phyloP scores from a whole-genome alignment of 2,113 vertebrate genomes.

The Peromyscus polionotus region DNA sequence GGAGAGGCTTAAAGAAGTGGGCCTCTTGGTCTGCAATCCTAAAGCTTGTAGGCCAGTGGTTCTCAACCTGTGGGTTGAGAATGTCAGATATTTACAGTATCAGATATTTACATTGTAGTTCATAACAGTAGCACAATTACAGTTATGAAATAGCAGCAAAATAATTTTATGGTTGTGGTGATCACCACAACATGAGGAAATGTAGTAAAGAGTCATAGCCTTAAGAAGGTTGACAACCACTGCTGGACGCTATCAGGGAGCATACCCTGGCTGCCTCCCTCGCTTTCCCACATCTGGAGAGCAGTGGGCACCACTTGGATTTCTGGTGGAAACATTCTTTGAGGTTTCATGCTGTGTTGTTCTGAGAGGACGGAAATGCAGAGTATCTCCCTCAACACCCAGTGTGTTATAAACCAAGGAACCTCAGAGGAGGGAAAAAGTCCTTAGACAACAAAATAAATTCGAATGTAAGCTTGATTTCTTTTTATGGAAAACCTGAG shows the following conservation, averaged over 20 bases:
- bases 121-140: background rate
- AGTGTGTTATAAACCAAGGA: background rate
- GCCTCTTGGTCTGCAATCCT: conserved; percentile 7
- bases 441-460: conserved; percentile 50
- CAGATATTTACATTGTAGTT: background rate
- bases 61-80: background rate
- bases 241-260: background rate
- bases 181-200: background rate
- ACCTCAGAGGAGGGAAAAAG: background rate
- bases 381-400: conserved; percentile 34
- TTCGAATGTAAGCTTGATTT: background rate
- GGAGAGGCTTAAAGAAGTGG: background rate
- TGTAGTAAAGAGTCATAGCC: background rate
- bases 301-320: conserved; percentile 9
- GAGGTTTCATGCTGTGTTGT: conserved; percentile 59
- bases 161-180: background rate
- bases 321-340: conserved; percentile 66
- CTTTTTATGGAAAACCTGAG: conserved; percentile 2
- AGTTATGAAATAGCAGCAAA: background rate
- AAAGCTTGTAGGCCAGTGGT: background rate
- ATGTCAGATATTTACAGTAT: background rate
- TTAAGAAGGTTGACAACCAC: background rate
- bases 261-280: background rate
- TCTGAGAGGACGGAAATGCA: conserved; percentile 65
- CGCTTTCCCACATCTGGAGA: background rate